These are phyloP conservation scores for Pelmatolapia mariae DNA, from an alignment of 2,113 vertebrate species.

Conservation along the genomic window DNA sequence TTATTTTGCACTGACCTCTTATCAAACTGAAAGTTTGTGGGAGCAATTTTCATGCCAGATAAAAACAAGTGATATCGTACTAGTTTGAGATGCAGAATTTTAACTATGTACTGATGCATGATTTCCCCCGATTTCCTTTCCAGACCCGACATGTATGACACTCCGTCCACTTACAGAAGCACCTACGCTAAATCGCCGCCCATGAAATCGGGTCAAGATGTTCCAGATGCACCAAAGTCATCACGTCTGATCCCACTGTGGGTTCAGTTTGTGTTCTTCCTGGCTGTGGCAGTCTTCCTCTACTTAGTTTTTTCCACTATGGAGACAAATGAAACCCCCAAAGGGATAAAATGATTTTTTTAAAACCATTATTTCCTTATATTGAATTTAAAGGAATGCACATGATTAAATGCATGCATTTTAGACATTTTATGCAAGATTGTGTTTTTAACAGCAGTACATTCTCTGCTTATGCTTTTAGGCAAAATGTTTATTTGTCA, in stretches of 20 bases:
- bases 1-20: background rate
- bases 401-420: background rate
- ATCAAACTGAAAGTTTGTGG: background rate
- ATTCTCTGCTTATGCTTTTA: background rate
- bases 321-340: constrained; percentile 52
- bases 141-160: constrained; percentile 47
- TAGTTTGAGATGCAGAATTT: background rate
- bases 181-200: background rate
- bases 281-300: constrained; percentile 51
- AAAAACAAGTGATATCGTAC: background rate
- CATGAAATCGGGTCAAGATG: background rate
- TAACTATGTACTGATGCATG: background rate
- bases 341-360: constrained; percentile 45
- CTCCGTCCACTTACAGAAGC: constrained; percentile 13
- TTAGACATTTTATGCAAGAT: constrained; percentile 17
- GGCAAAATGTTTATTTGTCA: background rate
- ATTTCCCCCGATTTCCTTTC: background rate
- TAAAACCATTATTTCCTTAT: background rate
- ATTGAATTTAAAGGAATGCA: constrained; percentile 11
- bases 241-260: constrained; percentile 57
- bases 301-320: constrained; percentile 64
- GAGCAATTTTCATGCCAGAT: background rate
- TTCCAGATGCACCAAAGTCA: background rate
- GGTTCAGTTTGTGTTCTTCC: constrained; percentile 66
- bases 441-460: background rate